Evolutionary conservation across 2,797 vertebrate species (phyloP).

Genomic region (Gambelia wislizenii): DNA sequence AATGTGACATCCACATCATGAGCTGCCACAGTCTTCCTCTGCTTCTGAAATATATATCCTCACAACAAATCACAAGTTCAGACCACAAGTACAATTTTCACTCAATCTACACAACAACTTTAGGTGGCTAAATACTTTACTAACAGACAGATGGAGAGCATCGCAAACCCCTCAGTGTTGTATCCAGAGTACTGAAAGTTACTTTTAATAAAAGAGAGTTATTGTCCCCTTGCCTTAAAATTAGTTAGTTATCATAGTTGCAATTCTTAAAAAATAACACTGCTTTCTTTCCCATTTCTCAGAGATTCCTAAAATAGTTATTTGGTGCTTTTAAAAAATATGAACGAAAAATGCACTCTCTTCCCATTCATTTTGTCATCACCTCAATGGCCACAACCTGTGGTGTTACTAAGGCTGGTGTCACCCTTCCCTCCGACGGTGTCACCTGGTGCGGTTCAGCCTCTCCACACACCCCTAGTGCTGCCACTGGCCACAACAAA

Average conservation of each 20-base stretch:
- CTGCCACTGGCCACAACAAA: background rate
- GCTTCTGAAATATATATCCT: background rate
- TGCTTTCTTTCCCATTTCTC: too few relatives aligned
- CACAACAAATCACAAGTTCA: background rate
- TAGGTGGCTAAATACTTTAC: too few relatives aligned
- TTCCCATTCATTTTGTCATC: background rate
- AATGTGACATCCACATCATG: too few relatives aligned
- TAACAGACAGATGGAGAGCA: background rate
- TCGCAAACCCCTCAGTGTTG: background rate
- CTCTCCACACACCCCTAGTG: too few relatives aligned
- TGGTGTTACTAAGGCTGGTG: too few relatives aligned
- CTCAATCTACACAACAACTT: background rate
- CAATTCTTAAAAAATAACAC: too few relatives aligned
- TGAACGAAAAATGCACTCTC: background rate
- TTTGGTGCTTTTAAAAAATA: too few relatives aligned
- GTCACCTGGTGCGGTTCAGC: too few relatives aligned
- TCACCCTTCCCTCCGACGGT: too few relatives aligned
- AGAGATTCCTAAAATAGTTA: too few relatives aligned
- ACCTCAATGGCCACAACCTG: background rate
- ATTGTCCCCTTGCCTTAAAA: too few relatives aligned
- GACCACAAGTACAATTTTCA: background rate
- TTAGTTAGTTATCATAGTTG: too few relatives aligned
- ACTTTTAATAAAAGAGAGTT: background rate
- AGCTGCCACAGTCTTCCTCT: background rate
- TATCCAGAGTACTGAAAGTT: background rate